Percentiles rank a stretch among this genome's conserved stretches.
Evolutionary conservation across 2,113 vertebrate genomes (phyloP).

Genomic region (Syrrhaptes paradoxus): DNA sequence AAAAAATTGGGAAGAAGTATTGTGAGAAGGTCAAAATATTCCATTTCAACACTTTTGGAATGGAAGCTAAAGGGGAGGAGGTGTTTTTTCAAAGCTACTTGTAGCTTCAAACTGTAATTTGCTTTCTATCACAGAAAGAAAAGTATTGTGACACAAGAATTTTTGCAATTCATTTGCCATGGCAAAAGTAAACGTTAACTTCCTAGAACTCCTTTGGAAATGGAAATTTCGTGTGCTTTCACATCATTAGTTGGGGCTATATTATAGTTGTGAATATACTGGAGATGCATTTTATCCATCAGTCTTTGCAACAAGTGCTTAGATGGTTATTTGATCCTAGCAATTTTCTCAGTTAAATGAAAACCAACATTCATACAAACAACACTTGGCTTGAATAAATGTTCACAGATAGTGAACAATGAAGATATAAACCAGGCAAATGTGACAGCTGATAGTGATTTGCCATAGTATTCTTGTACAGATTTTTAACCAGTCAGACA

Average conservation of each 20-base stretch:
- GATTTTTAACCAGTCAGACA: slow-evolving; percentile 1
- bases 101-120: slow-evolving; percentile 29
- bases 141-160: neutral
- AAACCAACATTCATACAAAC: slow-evolving; percentile 13
- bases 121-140: slow-evolving; percentile 1
- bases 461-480: neutral
- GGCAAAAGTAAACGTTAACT: neutral
- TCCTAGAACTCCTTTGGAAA: neutral
- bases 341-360: slow-evolving; percentile 1
- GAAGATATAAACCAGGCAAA: slow-evolving; percentile 18
- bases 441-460: slow-evolving; percentile 33
- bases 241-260: neutral
- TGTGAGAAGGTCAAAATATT: slow-evolving; percentile 69
- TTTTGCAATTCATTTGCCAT: neutral
- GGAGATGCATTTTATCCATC: neutral
- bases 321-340: neutral
- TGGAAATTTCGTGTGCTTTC: neutral
- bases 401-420: slow-evolving; percentile 36
- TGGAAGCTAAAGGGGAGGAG: neutral
- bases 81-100: slow-evolving; percentile 41
- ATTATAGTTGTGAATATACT: neutral
- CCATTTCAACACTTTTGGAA: slow-evolving; percentile 55
- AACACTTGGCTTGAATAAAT: slow-evolving; percentile 23
- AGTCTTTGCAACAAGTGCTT: slow-evolving; percentile 25
- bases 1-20: slow-evolving; percentile 32